Evolutionary conservation across 1,140 invertebrate genomes (phyloP), one percentile per base, ranked within the genome.

Genomic region (Laodelphax striatellus): DNA sequence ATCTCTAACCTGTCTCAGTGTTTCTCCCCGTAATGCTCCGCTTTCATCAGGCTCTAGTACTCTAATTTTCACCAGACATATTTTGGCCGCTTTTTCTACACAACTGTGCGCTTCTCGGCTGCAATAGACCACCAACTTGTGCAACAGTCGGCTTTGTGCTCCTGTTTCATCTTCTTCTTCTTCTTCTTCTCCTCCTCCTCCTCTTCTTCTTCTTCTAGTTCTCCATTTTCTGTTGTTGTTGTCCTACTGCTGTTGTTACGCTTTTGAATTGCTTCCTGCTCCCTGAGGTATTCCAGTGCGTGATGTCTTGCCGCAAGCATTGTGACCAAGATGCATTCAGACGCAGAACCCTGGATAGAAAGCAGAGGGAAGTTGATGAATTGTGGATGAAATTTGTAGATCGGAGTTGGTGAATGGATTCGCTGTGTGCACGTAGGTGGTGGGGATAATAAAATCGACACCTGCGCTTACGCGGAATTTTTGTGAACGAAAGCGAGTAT

Each of bases 51-150:
- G 86, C 52, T 94, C 90, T 16, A 97, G 75, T 31, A 94, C 88
- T 57, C 90, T 75, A 43, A 97, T 76, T 70, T 93, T 94, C 1
- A 97, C 88, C 63, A 94, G 79, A 17, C 85, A 81, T 67, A 97
- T 92, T 82, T 93, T 94, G 9, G 90, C 91, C 8, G 93, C 92
- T 71, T 97, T 97, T 75, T 97, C 92, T 1, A 95, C 88, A 68
- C 89, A 94, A 0, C 91, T 94, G 73, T 97, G 94, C 2, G 92
- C 87, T 75, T 95, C 86, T 54, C 83, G 82, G 16, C 79, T 86
- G 64, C 82, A 85, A 61, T 85, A 87, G 11, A 88, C 92, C 38
- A 97, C 91, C n/a, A 97, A 73, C 68, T 85, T 83, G 13, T 92
- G 88, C 22, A 95, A 74, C 62, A 94, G 83, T 1, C 86, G 88